Conservation (phyloP, 2,797 vertebrate species). For the Melanitta fusca region DNA sequence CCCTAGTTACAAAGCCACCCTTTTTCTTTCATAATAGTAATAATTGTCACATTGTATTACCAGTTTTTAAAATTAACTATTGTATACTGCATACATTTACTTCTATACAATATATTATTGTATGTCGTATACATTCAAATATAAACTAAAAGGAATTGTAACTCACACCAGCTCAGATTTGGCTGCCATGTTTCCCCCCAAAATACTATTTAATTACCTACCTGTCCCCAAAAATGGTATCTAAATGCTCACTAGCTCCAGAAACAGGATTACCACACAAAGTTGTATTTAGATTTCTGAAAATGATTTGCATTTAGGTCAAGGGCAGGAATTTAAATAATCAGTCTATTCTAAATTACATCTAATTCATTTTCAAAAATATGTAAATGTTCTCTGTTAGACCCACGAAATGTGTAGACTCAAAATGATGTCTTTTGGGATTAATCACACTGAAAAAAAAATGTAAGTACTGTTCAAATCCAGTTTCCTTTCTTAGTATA, state of each 20-base stretch:
- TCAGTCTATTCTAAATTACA: background rate
- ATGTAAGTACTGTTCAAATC: background rate
- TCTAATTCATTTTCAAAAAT: background rate
- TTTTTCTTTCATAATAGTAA: background rate
- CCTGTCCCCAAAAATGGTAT: background rate
- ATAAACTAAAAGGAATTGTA: background rate
- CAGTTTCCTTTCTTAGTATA: background rate
- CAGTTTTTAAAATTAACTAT: background rate
- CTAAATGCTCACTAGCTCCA: background rate
- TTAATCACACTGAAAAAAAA: background rate
- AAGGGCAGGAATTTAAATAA: background rate
- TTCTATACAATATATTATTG: too few relatives aligned
- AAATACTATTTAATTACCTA: background rate
- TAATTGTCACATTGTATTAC: background rate
- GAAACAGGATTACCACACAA: background rate
- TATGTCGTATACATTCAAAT: background rate
- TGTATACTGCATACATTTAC: background rate
- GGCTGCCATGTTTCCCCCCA: background rate
- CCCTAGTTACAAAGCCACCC: background rate
- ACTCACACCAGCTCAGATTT: background rate
- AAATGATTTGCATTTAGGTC: slow-evolving; percentile 5
- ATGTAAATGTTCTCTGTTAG: background rate
- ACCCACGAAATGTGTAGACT: background rate
- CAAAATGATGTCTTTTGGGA: rapidly evolving
- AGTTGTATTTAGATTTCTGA: background rate